Conservation (phyloP, 2,113 vertebrate genomes). For the Melanerpes aurifrons region DNA sequence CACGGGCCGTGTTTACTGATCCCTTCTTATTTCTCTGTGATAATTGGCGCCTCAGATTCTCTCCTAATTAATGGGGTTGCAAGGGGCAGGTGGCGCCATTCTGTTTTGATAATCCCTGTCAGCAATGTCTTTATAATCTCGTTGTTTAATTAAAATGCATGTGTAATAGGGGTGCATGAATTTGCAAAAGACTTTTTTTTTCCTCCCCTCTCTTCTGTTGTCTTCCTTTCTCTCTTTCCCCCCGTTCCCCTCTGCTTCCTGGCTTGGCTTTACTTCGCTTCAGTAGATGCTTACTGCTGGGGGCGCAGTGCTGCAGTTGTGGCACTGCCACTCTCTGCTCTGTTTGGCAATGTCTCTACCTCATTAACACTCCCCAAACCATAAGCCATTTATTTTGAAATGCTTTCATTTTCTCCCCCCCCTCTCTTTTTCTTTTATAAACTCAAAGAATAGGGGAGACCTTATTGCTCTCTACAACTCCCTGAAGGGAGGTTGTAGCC, state of each 20-base stretch:
- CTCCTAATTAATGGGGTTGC: conserved; percentile 88
- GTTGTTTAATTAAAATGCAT: conserved; percentile 91
- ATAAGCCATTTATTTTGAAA: not conserved
- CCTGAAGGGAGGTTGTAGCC: too few relatives aligned
- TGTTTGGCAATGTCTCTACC: conserved; percentile 3
- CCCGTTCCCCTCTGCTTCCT: not conserved
- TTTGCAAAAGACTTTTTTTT: conserved; percentile 77
- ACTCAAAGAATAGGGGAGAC: not conserved
- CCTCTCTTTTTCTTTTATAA: too few relatives aligned
- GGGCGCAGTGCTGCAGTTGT: conserved; percentile 38
- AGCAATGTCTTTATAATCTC: conserved; percentile 86
- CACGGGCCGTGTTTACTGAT: conserved; percentile 69
- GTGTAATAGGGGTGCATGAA: conserved; percentile 84
- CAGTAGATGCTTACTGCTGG: conserved; percentile 75
- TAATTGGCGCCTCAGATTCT: conserved; percentile 89
- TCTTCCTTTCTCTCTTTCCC: too few relatives aligned
- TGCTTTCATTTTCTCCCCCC: not conserved
- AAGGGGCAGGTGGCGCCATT: conserved; percentile 88
- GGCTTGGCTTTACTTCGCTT: conserved; percentile 9
- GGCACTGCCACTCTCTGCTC: not conserved
- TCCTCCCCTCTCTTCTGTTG: too few relatives aligned
- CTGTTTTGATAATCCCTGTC: conserved; percentile 90
- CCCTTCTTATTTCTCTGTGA: conserved; percentile 65
- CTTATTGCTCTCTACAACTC: too few relatives aligned
- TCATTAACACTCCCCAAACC: not conserved